Evolutionary conservation across 2,888 invertebrate species (phyloP).

Genomic region (Pristionchus entomophagus): DNA sequence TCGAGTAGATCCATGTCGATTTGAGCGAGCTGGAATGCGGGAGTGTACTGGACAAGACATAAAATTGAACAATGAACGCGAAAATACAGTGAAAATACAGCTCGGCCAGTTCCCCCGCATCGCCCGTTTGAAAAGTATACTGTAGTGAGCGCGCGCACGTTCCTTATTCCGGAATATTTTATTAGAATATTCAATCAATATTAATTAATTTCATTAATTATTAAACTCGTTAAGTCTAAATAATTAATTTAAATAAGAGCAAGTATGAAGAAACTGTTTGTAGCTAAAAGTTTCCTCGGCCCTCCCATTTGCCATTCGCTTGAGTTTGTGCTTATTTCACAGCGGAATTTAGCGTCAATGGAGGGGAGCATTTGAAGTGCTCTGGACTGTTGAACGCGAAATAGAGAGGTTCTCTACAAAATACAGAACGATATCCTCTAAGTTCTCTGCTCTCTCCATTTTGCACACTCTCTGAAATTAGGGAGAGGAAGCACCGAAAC

Average conservation of each 20-base stretch:
- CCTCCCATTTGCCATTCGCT: too few relatives aligned
- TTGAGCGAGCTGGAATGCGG: too few relatives aligned
- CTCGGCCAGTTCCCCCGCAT: neutral
- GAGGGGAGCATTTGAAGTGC: too few relatives aligned
- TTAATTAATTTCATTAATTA: neutral
- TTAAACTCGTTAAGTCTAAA: neutral
- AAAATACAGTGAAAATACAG: neutral
- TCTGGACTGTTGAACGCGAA: too few relatives aligned
- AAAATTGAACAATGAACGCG: neutral
- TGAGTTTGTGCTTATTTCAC: too few relatives aligned
- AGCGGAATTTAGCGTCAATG: too few relatives aligned
- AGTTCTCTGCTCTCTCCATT: too few relatives aligned
- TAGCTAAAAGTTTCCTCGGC: too few relatives aligned
- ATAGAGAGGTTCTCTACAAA: too few relatives aligned
- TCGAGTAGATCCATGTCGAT: neutral
- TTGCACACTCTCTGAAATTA: too few relatives aligned
- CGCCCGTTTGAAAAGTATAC: neutral
- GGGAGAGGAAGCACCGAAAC: too few relatives aligned
- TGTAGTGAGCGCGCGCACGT: neutral
- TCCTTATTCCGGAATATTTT: neutral
- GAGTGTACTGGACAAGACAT: neutral
- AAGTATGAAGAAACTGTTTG: neutral
- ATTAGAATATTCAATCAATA: neutral
- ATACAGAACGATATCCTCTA: too few relatives aligned
- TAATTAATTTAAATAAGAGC: neutral